Percentiles rank a stretch among this genome's conserved stretches.
Evolutionary conservation across 2,888 invertebrate genomes (phyloP).

Genomic region (Disparrhopalites patrizii): DNA sequence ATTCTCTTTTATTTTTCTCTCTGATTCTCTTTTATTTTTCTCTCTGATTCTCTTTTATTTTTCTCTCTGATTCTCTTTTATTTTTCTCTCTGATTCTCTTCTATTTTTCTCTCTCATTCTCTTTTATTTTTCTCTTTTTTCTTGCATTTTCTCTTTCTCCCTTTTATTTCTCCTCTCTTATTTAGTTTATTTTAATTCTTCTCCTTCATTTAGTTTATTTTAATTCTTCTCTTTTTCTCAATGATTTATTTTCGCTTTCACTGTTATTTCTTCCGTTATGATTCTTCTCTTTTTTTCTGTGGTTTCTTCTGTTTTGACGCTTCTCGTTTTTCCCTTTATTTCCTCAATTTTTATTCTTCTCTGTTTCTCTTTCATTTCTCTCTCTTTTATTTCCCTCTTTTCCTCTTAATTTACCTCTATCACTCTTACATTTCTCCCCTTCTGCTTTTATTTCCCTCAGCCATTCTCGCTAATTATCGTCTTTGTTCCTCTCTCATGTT

Average conservation of each 20-base stretch:
- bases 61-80: too few species aligned
- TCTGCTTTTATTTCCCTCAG: neutral
- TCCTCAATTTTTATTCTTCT: neutral
- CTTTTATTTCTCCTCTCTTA: too few species aligned
- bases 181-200: too few species aligned
- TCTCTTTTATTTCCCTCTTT: neutral
- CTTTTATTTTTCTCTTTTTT: too few species aligned
- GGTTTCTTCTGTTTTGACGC: constrained; percentile 15
- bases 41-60: too few species aligned
- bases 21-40: too few species aligned
- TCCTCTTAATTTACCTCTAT: constrained; percentile 7
- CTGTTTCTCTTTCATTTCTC: neutral
- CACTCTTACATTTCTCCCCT: constrained; percentile 15
- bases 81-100: too few species aligned
- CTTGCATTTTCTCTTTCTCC: neutral
- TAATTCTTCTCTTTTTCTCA: too few species aligned
- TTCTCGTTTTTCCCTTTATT: neutral
- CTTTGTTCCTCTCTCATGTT: neutral
- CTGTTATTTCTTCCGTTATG: neutral
- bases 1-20: too few species aligned
- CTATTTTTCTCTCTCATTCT: too few species aligned
- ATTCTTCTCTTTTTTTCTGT: constrained; percentile 10
- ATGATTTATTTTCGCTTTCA: too few species aligned
- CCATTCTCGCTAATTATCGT: neutral
- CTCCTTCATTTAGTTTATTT: too few species aligned